Evolutionary conservation across 2,113 vertebrate genomes (phyloP), one percentile per base, ranked within the genome.

Genomic region (Dendropsophus ebraccatus): DNA sequence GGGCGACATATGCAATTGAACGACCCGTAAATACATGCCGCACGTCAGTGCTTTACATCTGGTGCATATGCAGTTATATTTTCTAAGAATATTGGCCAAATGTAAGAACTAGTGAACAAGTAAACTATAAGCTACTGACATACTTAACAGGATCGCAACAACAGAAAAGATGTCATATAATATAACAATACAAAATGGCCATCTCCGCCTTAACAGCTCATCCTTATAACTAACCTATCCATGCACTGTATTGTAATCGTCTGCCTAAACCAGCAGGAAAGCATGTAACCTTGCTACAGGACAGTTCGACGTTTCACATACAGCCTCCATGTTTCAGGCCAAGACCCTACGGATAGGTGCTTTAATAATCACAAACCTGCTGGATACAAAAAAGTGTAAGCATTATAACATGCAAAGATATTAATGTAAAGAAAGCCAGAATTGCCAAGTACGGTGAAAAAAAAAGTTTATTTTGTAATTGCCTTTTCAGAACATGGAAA

Each of bases 381-480:
- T n/a, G n/a, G 56, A 60, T 25, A 30, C 25, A 65, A 25, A 14
- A 35, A 0, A 4, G 7, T 35, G 65, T 7, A 69, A 19, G 17
- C 5, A 35, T 35, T 65, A 35, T 28, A 69, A 69, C 65, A 69
- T 21, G 21, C 2, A 37, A 10, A 37, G 16, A 65, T 2, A 28
- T 65, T 28, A 65, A 65, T 10, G 16, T 19, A 35, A 19, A 32
- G 35, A 8, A 32, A 32, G 56, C 6, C 28, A 28, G 10, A 67
- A 32, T 32, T 1, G 16, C 9, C 65, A 35, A 35, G 35, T 21
- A n/a, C 37, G 12, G 11, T 45, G 10, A 23, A 45, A 73, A 45
- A n/a, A 45, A 73, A 45, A n/a, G 37, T 73, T 73, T 73, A 73
- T 73, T 73, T 12, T 73, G 70, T 45, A 73, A 73, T 73, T 10